Evolutionary conservation across 1,140 invertebrate species (phyloP).

Genomic region (Drosophila ananassae): DNA sequence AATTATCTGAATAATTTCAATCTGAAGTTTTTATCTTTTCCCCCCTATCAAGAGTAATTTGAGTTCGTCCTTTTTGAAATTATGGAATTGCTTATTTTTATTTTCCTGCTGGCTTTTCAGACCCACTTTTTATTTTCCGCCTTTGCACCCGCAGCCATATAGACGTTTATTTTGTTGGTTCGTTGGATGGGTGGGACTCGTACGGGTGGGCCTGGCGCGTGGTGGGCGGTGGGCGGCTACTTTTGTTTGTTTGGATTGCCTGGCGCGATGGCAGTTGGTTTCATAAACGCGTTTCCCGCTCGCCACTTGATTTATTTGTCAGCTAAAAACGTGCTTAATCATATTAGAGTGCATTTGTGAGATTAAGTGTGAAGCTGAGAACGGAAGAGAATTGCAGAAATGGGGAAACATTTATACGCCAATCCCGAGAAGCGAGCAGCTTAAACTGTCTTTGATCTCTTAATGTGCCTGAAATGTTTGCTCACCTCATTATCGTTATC

Average conservation of each 20-base stretch:
- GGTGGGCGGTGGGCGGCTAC: neutral
- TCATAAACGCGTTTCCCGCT: conserved; percentile 56
- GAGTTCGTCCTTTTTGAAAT: conserved; percentile 9
- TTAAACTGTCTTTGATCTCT: conserved; percentile 31
- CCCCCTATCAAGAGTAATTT: conserved; percentile 18
- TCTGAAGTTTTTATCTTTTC: neutral
- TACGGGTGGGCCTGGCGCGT: neutral
- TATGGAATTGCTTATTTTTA: conserved; percentile 16
- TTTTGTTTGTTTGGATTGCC: conserved; percentile 55
- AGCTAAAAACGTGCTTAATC: conserved; percentile 81
- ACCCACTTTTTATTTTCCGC: conserved; percentile 54
- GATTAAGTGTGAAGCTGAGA: conserved; percentile 66
- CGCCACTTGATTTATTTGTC: conserved; percentile 76
- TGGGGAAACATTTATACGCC: conserved; percentile 26
- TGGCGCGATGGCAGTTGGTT: conserved; percentile 46
- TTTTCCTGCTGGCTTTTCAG: conserved; percentile 28
- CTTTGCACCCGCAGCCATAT: conserved; percentile 49
- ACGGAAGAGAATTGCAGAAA: conserved; percentile 14
- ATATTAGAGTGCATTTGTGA: conserved; percentile 81
- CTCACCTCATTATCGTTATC: conserved; percentile 16
- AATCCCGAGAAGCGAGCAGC: conserved; percentile 1
- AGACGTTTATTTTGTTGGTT: conserved; percentile 51
- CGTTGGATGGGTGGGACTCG: neutral
- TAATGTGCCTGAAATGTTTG: conserved; percentile 29
- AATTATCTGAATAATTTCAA: too few relatives aligned